Evolutionary conservation across 2,888 invertebrate species (phyloP), one percentile per base, ranked within the genome.

Genomic region (Cepaea hortensis): DNA sequence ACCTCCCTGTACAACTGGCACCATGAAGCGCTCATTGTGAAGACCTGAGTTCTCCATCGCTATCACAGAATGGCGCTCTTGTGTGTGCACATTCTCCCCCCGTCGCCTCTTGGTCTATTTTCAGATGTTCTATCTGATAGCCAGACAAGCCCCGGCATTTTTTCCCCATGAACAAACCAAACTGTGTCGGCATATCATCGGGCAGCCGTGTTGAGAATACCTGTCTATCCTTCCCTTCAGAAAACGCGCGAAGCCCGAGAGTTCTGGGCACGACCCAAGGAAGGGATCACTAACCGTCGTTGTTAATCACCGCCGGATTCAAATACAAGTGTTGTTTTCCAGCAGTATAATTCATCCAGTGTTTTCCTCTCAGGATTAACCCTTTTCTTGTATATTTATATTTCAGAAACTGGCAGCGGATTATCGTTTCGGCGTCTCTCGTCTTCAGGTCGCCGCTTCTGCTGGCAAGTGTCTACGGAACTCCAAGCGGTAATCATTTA

Each of bases 71-170:
- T 55, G 76, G 50, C 55, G n/a, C 6, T 3, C 50, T 50, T 76
- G 35, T 55, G 3, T 20, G 55, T 11, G 20, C 18, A 20, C 18
- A 50, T 76, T 55, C 50, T n/a, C 73, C 13, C 81, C 65, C 65
- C 75, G 4, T 23, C 23, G 4, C 46, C 23, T n/a, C 23, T 7
- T 65, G 35, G 62, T 80, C 80, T 80, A 80, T 80, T 80, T 80
- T 80, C 80, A 80, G 80, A 80, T 65, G 75, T 55, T 77, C 23
- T 65, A 61, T 35, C 62, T 13, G 80, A 80, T 80, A 80, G 35
- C 80, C 35, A 23, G 48, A 65, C 35, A 62, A 9, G 23, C 11
- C 3, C 13, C 11, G 15, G 15, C 62, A 65, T 61, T 80, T 35
- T 80, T 80, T 23, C 13, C 18, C 80, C 20, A 62, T 15, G 6